Base-by-base conservation (phyloP, 2,797 vertebrate genomes). In the Scleropages formosus region DNA sequence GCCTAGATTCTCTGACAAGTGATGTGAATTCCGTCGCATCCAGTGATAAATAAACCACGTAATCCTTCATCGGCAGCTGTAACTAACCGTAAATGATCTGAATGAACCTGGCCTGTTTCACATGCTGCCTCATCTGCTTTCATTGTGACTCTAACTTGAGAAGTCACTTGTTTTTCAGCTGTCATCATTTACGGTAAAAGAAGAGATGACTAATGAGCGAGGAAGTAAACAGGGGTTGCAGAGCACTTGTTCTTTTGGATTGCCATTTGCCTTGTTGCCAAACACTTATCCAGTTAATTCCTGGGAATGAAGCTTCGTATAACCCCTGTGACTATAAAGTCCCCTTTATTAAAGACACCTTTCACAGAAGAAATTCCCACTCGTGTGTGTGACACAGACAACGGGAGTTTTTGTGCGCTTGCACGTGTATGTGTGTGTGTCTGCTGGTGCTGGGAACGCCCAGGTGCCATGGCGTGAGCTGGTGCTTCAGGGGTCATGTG, bases 401-500 rank as follows among this genome's bases (percentile, higher is more conserved):
- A 13, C 12, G 53, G 12, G 53, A n/a, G 20, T n/a, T 72, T 27
- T 59, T 75, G 44, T 20, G 58, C 69, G 20, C 22, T 3, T 11
- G 62, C 20, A 26, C 15, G n/a, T 65, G n/a, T 61, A 58, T 59
- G n/a, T 61, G 58, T 59, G 26, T 72, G 56, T 20, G 56, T n/a
- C 4, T 31, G 20, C 47, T 26, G 27, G 85, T 69, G 84, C 85
- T 88, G 89, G 89, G 89, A 88, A 90, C 83, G 83, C 85, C 80
- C 84, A 78, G 82, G 91, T 92, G 89, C 90, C 90, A 91, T 85
- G 89, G 88, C 56, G 87, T 90, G 80, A 86, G 86, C 84, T 89
- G 87, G 89, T 90, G 88, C 89, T 87, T 84, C 83, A 82, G 85
- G 51, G 91, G 91, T 93, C 92, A 91, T 91, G 89, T 81, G 91